A percentile compares a stretch with the other conserved stretches of the same genome.
Evolutionary conservation across 37 sponge, comb jelly and placozoan genomes (phyloP).

Genomic region (Halisarca cf. caerulea): DNA sequence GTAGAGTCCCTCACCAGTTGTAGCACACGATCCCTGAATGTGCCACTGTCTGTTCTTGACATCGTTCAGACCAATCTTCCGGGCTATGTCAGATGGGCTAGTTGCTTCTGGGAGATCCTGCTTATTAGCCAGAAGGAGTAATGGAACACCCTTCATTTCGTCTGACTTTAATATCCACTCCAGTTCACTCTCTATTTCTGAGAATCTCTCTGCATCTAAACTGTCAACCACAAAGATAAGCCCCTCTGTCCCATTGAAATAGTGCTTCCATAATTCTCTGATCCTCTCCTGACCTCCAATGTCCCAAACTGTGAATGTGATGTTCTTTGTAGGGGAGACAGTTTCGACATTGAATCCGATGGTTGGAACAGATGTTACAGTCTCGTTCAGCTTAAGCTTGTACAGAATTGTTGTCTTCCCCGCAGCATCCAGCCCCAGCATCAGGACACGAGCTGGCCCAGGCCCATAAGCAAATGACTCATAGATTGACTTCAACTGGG

Average conservation of each 20-base stretch:
- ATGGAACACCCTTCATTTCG: slow-evolving; percentile 79
- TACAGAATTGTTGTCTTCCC: slow-evolving; percentile 78
- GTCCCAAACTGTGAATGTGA: slow-evolving; percentile 71
- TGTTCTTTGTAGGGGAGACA: slow-evolving; percentile 42
- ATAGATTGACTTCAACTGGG: slow-evolving; percentile 23
- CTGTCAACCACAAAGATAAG: slow-evolving; percentile 70
- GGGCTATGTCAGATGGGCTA: slow-evolving; percentile 56
- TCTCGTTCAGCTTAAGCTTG: slow-evolving; percentile 76
- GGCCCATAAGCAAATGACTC: slow-evolving; percentile 14
- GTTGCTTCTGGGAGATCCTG: slow-evolving; percentile 81
- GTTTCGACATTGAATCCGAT: slow-evolving; percentile 82
- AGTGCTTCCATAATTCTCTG: slow-evolving; percentile 62
- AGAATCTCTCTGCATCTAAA: slow-evolving; percentile 39
- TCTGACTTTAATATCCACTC: slow-evolving; percentile 64
- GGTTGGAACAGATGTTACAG: slow-evolving; percentile 53
- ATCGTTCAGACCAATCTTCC: slow-evolving; percentile 57
- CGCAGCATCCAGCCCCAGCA: slow-evolving; percentile 71
- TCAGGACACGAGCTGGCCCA: slow-evolving; percentile 45
- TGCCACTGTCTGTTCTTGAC: slow-evolving; percentile 72
- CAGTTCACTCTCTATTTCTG: slow-evolving; percentile 69
- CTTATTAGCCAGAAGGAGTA: slow-evolving; percentile 87
- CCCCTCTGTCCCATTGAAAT: slow-evolving; percentile 61
- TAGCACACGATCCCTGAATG: slow-evolving; percentile 84
- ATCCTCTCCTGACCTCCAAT: slow-evolving; percentile 69
- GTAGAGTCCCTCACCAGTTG: slow-evolving; percentile 72